Base-by-base conservation (phyloP, 2,888 invertebrate species). In the Agrilus biguttatus region DNA sequence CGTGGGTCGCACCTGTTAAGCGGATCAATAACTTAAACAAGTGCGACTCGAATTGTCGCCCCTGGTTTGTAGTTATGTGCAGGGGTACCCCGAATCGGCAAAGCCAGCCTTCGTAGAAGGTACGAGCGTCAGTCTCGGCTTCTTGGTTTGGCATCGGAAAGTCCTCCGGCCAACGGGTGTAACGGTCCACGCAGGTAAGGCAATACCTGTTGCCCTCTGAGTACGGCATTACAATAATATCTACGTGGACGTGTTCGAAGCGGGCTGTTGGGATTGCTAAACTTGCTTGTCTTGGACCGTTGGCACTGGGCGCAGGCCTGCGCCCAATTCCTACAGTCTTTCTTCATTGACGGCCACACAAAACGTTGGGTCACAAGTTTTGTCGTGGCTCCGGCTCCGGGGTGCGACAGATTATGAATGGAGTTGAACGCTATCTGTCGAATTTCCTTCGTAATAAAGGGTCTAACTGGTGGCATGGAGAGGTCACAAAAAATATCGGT, bases 11-110 rank as follows among this genome's bases (percentile, higher is more conserved):
- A 14, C 38, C 38, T 8, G n/a, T 6, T 14, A 38, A n/a, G 17
- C 8, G 19, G 13, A 5, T 13, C 7, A 38, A 21, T 8, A 10
- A 13, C 6, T 41, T 37, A 44, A 54, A 52, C n/a, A 52, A 44
- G 2, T 39, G 33, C 8, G 49, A 50, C 33, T 51, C 49, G 33
- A 54, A 53, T 33, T 53, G 53, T 8, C 47, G 32, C 0, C 49
- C 51, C 34, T 49, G 50, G 43, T 53, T 51, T 2, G 19, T 19
- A 4, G 19, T 51, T 7, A 51, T 39, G 14, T 40, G 38, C 1
- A 48, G 34, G 0, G 49, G 51, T 4, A 38, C 33, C 8, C 51
- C 52, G 17, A 44, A 50, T 2, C 45, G 45, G 8, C 40, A 40
- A 8, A 51, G 37, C 51, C 50, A 51, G 19, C 19, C 19, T 19